These are phyloP conservation scores for Athalia cordata DNA, from an alignment of 2,888 invertebrate genomes.

Conservation along the genomic window DNA sequence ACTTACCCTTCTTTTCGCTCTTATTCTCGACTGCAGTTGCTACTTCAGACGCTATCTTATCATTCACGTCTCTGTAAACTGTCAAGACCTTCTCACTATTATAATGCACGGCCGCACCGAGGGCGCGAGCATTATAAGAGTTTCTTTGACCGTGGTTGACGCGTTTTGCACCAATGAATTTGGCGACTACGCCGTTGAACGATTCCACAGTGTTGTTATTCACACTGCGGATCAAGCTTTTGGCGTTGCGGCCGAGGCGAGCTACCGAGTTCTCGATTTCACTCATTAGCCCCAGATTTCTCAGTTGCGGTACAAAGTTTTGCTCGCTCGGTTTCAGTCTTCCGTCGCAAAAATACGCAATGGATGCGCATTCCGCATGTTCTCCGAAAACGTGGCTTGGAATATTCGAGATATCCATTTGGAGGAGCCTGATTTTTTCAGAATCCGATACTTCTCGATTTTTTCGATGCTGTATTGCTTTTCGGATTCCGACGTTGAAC, in stretches of 20 bases:
- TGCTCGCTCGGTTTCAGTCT: constrained; percentile 29
- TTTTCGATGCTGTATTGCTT: not conserved
- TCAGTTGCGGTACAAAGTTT: constrained; percentile 38
- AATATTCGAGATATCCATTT: constrained; percentile 34
- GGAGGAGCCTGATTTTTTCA: constrained; percentile 26
- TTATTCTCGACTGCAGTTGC: not conserved
- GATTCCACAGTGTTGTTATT: constrained; percentile 48
- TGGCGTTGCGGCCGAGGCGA: constrained; percentile 4
- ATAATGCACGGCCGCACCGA: constrained; percentile 37
- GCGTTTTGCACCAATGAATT: constrained; percentile 48
- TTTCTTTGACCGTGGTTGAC: constrained; percentile 37
- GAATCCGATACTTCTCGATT: not conserved
- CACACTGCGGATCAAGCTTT: constrained; percentile 24
- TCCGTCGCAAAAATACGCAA: constrained; percentile 46
- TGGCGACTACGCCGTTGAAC: constrained; percentile 47
- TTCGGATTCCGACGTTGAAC: not conserved
- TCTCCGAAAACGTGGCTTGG: constrained; percentile 42
- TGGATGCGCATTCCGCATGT: constrained; percentile 34
- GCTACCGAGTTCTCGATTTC: constrained; percentile 12
- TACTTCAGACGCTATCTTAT: constrained; percentile 25
- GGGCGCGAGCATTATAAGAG: constrained; percentile 39
- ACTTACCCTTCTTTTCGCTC: not conserved
- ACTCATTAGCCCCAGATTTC: constrained; percentile 17
- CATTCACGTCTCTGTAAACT: not conserved
- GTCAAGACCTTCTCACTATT: constrained; percentile 5